A percentile compares a stretch with the other conserved stretches of the same genome.
phyloP scores from a whole-genome alignment of 2,113 vertebrate genomes.

The Caloenas nicobarica region DNA sequence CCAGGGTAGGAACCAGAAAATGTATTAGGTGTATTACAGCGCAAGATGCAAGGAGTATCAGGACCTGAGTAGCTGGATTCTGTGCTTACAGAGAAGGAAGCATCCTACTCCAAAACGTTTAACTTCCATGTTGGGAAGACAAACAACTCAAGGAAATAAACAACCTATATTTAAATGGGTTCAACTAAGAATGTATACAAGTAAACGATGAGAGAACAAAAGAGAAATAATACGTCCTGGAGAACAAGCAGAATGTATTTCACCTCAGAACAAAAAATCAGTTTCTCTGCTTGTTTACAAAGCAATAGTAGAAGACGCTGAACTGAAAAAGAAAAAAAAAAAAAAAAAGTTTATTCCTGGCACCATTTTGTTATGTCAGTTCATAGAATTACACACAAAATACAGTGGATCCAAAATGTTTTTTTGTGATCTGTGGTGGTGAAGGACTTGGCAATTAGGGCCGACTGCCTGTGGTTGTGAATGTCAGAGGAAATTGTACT shows the following conservation, averaged over 20 bases:
- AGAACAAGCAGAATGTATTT: not conserved
- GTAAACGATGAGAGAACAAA: not conserved
- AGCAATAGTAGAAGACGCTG: not conserved
- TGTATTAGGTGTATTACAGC: not conserved
- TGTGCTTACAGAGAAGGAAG: not conserved
- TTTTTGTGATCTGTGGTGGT: not conserved
- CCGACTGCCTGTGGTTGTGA: slow-evolving; percentile 8
- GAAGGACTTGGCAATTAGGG: not conserved
- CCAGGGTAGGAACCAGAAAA: not conserved
- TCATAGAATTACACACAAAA: not conserved
- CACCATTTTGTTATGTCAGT: not conserved
- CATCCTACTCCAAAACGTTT: not conserved
- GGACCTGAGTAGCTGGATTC: not conserved
- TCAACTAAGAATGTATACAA: not conserved
- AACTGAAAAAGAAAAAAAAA: not conserved
- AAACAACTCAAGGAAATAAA: not conserved
- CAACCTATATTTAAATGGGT: not conserved
- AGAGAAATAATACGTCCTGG: not conserved
- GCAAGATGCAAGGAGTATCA: not conserved
- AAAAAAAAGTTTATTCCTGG: not conserved
- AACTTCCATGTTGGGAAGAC: not conserved
- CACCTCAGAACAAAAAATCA: not conserved
- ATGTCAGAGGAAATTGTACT: slow-evolving; percentile 15
- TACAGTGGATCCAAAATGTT: not conserved
- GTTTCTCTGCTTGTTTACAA: not conserved